phyloP scores from a whole-genome alignment of 2,888 invertebrate species.

The Panzeria rudis region DNA sequence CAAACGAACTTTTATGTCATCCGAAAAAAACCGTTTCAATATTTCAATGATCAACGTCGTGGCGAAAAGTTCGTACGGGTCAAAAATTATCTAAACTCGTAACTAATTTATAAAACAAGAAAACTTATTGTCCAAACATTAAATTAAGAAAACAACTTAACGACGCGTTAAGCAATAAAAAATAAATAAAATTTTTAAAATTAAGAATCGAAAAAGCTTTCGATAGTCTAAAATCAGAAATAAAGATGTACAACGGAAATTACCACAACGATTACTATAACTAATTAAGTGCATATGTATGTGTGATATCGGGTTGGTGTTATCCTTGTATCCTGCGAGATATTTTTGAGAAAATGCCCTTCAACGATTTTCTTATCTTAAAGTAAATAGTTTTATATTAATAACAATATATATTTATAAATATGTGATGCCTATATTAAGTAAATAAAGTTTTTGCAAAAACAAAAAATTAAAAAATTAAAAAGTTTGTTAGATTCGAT shows the following conservation, averaged over 20 bases:
- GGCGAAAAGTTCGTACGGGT: slow-evolving; percentile 73
- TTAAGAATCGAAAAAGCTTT: not conserved
- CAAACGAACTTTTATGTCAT: slow-evolving; percentile 72
- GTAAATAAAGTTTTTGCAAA: not conserved
- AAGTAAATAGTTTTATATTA: slow-evolving; percentile 20
- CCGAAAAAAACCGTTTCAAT: slow-evolving; percentile 67
- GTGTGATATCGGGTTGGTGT: slow-evolving; percentile 5
- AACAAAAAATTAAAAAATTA: not conserved
- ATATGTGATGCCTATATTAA: not conserved
- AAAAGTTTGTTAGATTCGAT: not conserved
- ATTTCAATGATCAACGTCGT: slow-evolving; percentile 72
- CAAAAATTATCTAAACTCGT: slow-evolving; percentile 56
- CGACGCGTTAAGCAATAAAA: slow-evolving; percentile 17
- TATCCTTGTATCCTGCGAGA: slow-evolving; percentile 19
- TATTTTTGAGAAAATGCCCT: slow-evolving; percentile 17
- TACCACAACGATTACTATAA: not conserved
- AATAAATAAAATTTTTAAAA: slow-evolving; percentile 16
- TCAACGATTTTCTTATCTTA: not conserved
- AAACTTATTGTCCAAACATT: not conserved
- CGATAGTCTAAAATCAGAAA: not conserved
- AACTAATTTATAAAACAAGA: slow-evolving; percentile 50
- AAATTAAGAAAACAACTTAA: slow-evolving; percentile 2
- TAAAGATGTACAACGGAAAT: slow-evolving; percentile 24
- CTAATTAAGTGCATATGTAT: not conserved
- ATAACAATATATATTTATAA: not conserved